phyloP scores from a whole-genome alignment of 1,140 invertebrate species.

The Drosophila sturtevanti region DNA sequence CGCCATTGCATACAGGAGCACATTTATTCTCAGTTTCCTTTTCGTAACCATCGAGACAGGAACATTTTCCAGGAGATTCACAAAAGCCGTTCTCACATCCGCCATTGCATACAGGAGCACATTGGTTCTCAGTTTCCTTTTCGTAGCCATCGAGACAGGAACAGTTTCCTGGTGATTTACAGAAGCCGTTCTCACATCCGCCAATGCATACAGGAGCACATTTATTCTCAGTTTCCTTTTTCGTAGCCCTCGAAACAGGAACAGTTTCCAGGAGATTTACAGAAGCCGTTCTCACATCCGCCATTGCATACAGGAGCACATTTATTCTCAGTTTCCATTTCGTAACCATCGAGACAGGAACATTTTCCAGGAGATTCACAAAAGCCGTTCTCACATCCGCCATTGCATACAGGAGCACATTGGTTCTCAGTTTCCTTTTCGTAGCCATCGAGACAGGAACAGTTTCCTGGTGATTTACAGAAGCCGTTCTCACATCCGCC shows the following conservation, averaged over 20 bases:
- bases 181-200: constrained; percentile 32
- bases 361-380: constrained; percentile 18
- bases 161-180: constrained; percentile 23
- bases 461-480: constrained; percentile 15
- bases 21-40: constrained; percentile 17
- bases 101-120: neutral
- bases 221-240: neutral
- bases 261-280: constrained; percentile 24
- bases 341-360: constrained; percentile 11
- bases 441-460: constrained; percentile 14
- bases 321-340: neutral
- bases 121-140: neutral
- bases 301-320: constrained; percentile 21
- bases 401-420: constrained; percentile 3
- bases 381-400: constrained; percentile 24
- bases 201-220: constrained; percentile 17
- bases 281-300: constrained; percentile 43
- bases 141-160: constrained; percentile 15
- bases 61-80: constrained; percentile 11
- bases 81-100: constrained; percentile 24
- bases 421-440: neutral
- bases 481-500: constrained; percentile 20
- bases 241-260: constrained; percentile 17
- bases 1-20: constrained; percentile 1
- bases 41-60: neutral